Evolutionary conservation across 1,140 invertebrate species (phyloP), one percentile per base, ranked within the genome.

Genomic region (Cydia pomonella): DNA sequence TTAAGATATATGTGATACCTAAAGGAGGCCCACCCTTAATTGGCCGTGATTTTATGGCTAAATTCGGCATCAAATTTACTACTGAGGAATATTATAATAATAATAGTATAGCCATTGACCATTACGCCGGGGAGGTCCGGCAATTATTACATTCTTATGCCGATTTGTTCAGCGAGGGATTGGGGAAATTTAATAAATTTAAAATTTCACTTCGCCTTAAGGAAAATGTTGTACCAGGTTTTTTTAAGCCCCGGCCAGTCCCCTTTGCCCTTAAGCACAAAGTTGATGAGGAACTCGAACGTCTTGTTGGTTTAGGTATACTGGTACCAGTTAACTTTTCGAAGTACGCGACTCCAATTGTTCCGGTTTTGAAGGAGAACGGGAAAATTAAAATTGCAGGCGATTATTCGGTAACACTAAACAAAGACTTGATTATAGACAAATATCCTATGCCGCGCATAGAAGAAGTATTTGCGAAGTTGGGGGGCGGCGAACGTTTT

Each of bases 101-200:
- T 10, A 6, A 41, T 41, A 41, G 38, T 41, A 41, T 41, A 9
- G 10, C 6, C 38, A 62, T 23, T 62, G 9, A 23, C 18, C 6
- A 10, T 62, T 27, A 50, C 18, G 10, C 29, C 25, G 25, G 25
- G 25, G 41, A 77, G 9, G 41, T 75, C 13, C 18, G 23, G 2
- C n/a, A 72, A 21, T 62, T 80, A 41, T 66, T 78, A 44, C n/a
- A 76, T 53, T 21, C 75, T 74, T 81, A 64, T 50, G 38, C 77
- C 4, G 73, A 81, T 21, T 23, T 84, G 18, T 80, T 73, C 73
- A 38, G 63, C 3, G 78, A 85, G 62, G 83, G 82, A 23, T 69
- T 85, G 33, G 83, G 81, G 2, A 44, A 66, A 69, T 84, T 84
- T 71, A 84, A 83, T 76, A 78, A 82, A 66, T 83, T 81, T 74